These are phyloP conservation scores for Ephydatia muelleri DNA, from an alignment of 37 sponge, comb jelly and placozoan genomes.

Conservation along the genomic window DNA sequence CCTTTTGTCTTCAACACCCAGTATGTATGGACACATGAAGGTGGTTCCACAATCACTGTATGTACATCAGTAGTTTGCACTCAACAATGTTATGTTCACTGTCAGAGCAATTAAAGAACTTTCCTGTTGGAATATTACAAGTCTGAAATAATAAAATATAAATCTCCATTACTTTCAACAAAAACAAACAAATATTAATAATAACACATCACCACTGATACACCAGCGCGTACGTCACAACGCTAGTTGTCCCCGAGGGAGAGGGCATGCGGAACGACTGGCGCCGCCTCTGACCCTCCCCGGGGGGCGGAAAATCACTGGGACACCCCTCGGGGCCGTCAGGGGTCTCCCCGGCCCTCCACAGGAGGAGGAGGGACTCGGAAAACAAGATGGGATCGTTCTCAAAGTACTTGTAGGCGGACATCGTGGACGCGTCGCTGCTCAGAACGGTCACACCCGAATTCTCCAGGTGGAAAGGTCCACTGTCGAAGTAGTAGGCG, in stretches of 20 bases:
- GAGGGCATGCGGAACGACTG: neutral
- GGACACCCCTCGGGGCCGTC: slow-evolving; percentile 59
- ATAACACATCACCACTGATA: slow-evolving; percentile 65
- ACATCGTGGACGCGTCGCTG: slow-evolving; percentile 40
- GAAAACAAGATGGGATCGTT: slow-evolving; percentile 76
- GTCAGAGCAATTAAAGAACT: no score
- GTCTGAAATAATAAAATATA: no score
- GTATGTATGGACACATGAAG: no score
- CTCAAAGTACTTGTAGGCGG: slow-evolving; percentile 87
- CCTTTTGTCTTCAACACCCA: no score
- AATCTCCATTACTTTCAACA: no score
- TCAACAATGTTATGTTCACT: no score
- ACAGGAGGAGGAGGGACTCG: slow-evolving; percentile 61
- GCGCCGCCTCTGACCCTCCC: neutral
- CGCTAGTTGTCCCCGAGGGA: slow-evolving; percentile 28
- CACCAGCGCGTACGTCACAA: slow-evolving; percentile 76
- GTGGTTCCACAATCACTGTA: no score
- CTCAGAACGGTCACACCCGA: slow-evolving; percentile 54
- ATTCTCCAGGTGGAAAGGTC: slow-evolving; percentile 59
- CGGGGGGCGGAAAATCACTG: slow-evolving; percentile 42
- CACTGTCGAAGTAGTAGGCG: slow-evolving; percentile 79
- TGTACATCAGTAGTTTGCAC: no score
- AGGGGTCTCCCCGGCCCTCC: slow-evolving; percentile 76
- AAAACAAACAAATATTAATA: no score
- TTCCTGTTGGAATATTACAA: no score